Evolutionary conservation across 2,888 invertebrate species (phyloP).

Genomic region (Noctua fimbriata): DNA sequence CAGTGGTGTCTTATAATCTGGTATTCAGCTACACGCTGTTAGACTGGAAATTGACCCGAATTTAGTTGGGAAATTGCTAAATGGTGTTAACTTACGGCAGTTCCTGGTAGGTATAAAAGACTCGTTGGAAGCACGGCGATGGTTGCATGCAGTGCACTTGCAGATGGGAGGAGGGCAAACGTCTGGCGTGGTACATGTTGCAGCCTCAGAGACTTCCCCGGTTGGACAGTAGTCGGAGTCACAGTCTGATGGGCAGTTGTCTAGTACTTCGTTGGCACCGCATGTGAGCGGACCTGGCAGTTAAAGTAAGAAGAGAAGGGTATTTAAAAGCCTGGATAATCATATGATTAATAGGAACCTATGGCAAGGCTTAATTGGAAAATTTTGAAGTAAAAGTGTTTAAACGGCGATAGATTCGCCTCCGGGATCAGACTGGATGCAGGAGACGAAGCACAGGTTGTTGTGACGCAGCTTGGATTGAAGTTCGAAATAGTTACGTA

Average conservation of each 20-base stretch:
- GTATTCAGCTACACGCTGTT: slow-evolving; percentile 69
- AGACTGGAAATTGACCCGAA: slow-evolving; percentile 67
- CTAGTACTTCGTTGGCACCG: slow-evolving; percentile 65
- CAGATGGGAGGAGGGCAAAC: slow-evolving; percentile 71
- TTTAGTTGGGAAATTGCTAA: not conserved
- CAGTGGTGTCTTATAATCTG: slow-evolving; percentile 72
- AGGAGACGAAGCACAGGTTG: not conserved
- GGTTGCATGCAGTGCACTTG: slow-evolving; percentile 75
- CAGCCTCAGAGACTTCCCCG: slow-evolving; percentile 42
- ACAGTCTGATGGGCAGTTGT: slow-evolving; percentile 72
- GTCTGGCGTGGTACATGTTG: slow-evolving; percentile 60
- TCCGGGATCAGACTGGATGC: not conserved
- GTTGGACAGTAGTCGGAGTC: slow-evolving; percentile 73
- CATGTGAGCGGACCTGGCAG: slow-evolving; percentile 55
- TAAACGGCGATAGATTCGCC: not conserved
- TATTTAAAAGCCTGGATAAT: not conserved
- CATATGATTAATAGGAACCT: not conserved
- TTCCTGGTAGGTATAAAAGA: slow-evolving; percentile 71
- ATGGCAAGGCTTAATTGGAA: too few species aligned
- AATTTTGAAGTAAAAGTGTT: too few species aligned
- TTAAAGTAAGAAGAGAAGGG: not conserved
- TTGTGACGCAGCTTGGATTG: not conserved
- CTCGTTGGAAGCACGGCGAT: slow-evolving; percentile 71
- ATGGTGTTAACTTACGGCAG: slow-evolving; percentile 72
- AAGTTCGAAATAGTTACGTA: too few species aligned